phyloP scores from a whole-genome alignment of 2,113 vertebrate species.

The Seriola quinqueradiata region DNA sequence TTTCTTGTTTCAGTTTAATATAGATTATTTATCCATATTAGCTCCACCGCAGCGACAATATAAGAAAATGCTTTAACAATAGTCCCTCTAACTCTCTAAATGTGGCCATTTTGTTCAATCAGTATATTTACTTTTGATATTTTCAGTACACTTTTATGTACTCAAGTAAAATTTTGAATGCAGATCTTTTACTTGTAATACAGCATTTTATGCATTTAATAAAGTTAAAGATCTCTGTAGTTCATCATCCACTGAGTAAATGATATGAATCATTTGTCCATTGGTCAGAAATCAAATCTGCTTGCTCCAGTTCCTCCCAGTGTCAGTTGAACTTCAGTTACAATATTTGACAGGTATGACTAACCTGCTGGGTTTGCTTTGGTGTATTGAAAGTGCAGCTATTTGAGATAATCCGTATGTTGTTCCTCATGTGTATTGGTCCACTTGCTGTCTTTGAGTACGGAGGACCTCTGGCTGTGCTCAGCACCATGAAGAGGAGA shows the following conservation, averaged over 20 bases:
- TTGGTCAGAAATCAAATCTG: slow-evolving; percentile 16
- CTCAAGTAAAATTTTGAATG: too few relatives aligned
- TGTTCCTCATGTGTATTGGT: slow-evolving; percentile 39
- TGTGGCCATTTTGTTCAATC: too few relatives aligned
- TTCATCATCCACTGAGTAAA: neutral
- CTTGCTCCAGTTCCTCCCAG: neutral
- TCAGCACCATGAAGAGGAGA: slow-evolving; percentile 15
- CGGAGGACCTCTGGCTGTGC: slow-evolving; percentile 13
- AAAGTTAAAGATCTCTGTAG: too few relatives aligned
- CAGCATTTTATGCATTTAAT: neutral
- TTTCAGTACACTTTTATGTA: neutral
- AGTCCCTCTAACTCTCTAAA: too few relatives aligned
- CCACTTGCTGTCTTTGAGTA: slow-evolving; percentile 20
- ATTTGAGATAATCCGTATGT: slow-evolving; percentile 34
- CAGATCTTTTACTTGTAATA: too few relatives aligned
- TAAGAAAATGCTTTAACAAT: too few relatives aligned
- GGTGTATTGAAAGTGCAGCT: slow-evolving; percentile 36
- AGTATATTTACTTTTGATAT: too few relatives aligned
- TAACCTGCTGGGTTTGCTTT: slow-evolving; percentile 18
- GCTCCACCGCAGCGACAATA: too few relatives aligned
- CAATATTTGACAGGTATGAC: slow-evolving; percentile 25
- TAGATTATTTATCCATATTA: too few relatives aligned
- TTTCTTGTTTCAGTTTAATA: too few relatives aligned
- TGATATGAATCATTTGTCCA: neutral
- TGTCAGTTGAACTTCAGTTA: slow-evolving; percentile 8